Percentiles rank a stretch among this genome's conserved stretches.
These are phyloP conservation scores for Odontophorus gujanensis DNA, from an alignment of 2,113 vertebrate species.

Conservation along the genomic window DNA sequence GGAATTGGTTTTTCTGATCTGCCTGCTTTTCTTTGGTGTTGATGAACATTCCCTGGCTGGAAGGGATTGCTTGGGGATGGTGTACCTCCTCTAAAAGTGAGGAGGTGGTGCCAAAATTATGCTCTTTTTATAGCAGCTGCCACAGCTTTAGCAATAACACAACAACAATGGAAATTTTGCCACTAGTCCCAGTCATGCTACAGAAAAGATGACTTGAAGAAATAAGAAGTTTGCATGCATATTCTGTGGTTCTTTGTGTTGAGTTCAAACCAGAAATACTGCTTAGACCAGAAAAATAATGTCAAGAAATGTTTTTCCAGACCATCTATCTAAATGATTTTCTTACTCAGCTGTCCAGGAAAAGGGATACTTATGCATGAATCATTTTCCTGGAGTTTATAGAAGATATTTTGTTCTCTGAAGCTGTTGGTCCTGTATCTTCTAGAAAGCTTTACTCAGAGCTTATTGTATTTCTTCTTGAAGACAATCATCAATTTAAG, in stretches of 20 bases:
- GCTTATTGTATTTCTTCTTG: background rate
- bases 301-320: background rate
- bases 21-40: background rate
- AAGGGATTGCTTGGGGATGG: background rate
- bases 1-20: background rate
- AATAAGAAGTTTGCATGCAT: background rate
- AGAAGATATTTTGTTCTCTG: background rate
- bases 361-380: background rate
- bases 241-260: background rate
- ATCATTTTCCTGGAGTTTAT: background rate
- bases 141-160: background rate
- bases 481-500: background rate
- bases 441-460: background rate
- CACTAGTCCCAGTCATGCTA: background rate
- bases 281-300: background rate
- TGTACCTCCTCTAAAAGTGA: background rate
- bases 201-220: background rate
- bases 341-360: background rate
- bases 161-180: background rate
- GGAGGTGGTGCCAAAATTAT: background rate
- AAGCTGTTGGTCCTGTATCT: background rate
- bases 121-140: background rate
- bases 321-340: background rate
- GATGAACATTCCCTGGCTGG: background rate
- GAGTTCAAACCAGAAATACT: background rate